phyloP scores from a whole-genome alignment of 1,140 invertebrate genomes.

The Drosophila seguyi region DNA sequence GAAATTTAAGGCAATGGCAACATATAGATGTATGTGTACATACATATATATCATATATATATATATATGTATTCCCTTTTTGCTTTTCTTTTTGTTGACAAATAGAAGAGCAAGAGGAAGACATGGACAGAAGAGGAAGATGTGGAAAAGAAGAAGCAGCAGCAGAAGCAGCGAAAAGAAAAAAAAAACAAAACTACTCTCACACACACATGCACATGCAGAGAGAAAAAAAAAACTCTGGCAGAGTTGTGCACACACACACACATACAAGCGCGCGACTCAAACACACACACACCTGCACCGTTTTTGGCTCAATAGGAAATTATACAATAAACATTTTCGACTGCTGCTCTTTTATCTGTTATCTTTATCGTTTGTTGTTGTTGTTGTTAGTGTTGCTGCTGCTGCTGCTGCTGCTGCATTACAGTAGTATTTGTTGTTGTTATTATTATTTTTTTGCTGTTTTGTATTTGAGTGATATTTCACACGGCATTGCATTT shows the following conservation, averaged over 20 bases:
- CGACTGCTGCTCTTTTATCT: constrained; percentile 33
- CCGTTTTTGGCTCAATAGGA: constrained; percentile 30
- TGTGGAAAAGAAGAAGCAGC: constrained; percentile 3
- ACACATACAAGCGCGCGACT: constrained; percentile 2
- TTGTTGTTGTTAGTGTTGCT: constrained; percentile 7
- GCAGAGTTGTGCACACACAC: constrained; percentile 12
- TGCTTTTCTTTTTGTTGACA: constrained; percentile 63
- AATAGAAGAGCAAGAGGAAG: constrained; percentile 49
- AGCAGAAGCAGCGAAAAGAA: constrained; percentile 17
- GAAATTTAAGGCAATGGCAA: constrained; percentile 3
- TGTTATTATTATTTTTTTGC: constrained; percentile 7
- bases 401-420: neutral
- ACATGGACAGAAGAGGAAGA: constrained; percentile 27
- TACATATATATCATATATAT: no score
- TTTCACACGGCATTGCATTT: constrained; percentile 48
- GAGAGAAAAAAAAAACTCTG: constrained; percentile 16
- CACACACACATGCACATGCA: constrained; percentile 10
- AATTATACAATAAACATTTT: constrained; percentile 80
- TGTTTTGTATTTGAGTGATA: constrained; percentile 28
- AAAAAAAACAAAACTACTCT: constrained; percentile 66
- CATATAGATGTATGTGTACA: neutral
- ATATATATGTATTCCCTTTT: constrained; percentile 11
- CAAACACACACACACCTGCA: constrained; percentile 21
- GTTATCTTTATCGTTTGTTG: constrained; percentile 30
- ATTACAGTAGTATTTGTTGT: no score